A percentile compares a stretch with the other conserved stretches of the same genome.
phyloP scores from a whole-genome alignment of 2,797 vertebrate species.

The Crenuchus spilurus region DNA sequence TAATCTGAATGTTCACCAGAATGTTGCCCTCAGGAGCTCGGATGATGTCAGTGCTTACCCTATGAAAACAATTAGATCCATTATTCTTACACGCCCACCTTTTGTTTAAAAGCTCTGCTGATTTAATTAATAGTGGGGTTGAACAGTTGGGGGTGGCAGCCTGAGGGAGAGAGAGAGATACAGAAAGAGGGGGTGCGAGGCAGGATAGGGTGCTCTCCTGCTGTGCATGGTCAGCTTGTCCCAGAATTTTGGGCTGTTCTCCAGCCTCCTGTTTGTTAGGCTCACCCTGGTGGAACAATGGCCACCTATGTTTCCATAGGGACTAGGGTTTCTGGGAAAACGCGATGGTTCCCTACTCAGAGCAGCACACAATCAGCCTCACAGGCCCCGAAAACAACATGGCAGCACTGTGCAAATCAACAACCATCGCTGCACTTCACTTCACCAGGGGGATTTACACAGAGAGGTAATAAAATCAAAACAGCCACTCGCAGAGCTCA shows the following conservation, averaged over 20 bases:
- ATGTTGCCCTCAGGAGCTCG: slow-evolving; percentile 11
- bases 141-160: slow-evolving; percentile 37
- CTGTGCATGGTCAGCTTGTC: slow-evolving; percentile 59
- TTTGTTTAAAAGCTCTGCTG: slow-evolving; percentile 50
- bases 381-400: slow-evolving; percentile 24
- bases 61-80: slow-evolving; percentile 57
- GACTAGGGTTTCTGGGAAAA: slow-evolving; percentile 57
- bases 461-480: neutral
- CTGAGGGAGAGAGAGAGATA: slow-evolving; percentile 11
- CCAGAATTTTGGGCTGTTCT: slow-evolving; percentile 73
- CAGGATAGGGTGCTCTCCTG: slow-evolving; percentile 48
- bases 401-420: slow-evolving; percentile 19
- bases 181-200: slow-evolving; percentile 10
- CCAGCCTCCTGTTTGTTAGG: slow-evolving; percentile 69
- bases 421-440: too few relatives aligned
- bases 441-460: neutral
- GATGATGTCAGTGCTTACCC: slow-evolving; percentile 35
- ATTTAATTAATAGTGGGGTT: slow-evolving; percentile 57
- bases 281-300: slow-evolving; percentile 72
- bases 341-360: slow-evolving; percentile 45
- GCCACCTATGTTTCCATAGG: slow-evolving; percentile 80
- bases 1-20: slow-evolving; percentile 11
- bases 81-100: slow-evolving; percentile 51
- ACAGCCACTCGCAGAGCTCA: slow-evolving; percentile 2
- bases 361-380: slow-evolving; percentile 28